Conservation (phyloP, 2,113 vertebrate genomes). For the Entelurus aequoreus region DNA sequence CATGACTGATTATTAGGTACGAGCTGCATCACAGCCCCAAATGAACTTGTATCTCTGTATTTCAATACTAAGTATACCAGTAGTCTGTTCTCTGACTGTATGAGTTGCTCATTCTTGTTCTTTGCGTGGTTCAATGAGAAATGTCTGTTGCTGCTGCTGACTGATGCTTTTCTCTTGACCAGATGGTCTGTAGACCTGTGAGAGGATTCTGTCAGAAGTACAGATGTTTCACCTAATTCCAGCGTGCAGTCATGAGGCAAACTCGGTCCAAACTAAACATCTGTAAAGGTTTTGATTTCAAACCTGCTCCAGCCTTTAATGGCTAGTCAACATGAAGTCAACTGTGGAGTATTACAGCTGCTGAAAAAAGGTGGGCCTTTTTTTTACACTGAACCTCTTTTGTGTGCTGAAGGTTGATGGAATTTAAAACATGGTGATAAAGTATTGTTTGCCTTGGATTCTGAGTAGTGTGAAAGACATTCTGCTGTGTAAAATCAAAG, state of each 20-base stretch:
- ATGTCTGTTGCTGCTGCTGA: constrained; percentile 3
- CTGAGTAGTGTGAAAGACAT: constrained; percentile 1
- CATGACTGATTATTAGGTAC: too few relatives aligned
- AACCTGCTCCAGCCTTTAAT: constrained; percentile 55
- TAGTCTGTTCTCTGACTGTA: neutral
- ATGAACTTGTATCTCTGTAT: too few relatives aligned
- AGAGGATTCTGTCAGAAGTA: constrained; percentile 27
- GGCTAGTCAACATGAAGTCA: constrained; percentile 63
- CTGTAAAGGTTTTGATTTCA: constrained; percentile 56
- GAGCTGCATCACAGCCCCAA: too few relatives aligned
- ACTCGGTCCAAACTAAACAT: constrained; percentile 56
- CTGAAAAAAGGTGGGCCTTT: constrained; percentile 19
- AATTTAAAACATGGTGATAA: constrained; percentile 17
- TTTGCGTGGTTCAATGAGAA: neutral
- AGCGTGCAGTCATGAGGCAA: constrained; percentile 43
- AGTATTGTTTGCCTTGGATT: constrained; percentile 33
- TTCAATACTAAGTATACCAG: too few relatives aligned
- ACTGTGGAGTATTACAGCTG: constrained; percentile 44
- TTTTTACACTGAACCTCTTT: constrained; percentile 26
- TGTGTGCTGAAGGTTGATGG: constrained; percentile 20
- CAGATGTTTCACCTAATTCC: constrained; percentile 47
- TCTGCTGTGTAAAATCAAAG: constrained; percentile 22
- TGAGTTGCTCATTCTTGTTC: constrained; percentile 2
- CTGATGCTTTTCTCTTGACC: constrained; percentile 11
- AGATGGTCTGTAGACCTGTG: constrained; percentile 26